phyloP scores from a whole-genome alignment of 2,113 vertebrate genomes.

The Rhabdornis inornatus region DNA sequence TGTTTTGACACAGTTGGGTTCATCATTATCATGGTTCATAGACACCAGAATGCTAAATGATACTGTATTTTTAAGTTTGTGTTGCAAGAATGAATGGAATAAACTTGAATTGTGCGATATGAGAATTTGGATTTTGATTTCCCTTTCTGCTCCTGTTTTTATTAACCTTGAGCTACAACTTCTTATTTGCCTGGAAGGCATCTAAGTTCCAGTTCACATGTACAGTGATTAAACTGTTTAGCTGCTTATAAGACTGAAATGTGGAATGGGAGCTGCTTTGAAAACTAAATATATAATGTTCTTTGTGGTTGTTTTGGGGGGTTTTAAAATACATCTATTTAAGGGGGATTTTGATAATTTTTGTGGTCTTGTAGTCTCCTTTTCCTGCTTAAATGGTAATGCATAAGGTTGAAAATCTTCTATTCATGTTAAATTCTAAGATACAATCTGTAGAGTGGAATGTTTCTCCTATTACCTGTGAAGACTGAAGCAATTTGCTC shows the following conservation, averaged over 20 bases:
- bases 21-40: slow-evolving; percentile 72
- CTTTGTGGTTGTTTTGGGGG: background rate
- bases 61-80: slow-evolving; percentile 79
- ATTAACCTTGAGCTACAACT: background rate
- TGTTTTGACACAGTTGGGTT: slow-evolving; percentile 72
- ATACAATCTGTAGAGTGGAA: background rate
- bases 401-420: background rate
- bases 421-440: background rate
- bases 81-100: slow-evolving; percentile 84
- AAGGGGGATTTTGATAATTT: background rate
- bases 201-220: background rate
- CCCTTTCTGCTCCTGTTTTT: background rate
- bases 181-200: background rate
- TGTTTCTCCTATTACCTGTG: background rate
- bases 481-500: background rate
- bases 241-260: background rate
- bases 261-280: background rate
- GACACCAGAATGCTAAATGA: slow-evolving; percentile 77
- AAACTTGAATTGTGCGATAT: slow-evolving; percentile 81
- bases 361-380: background rate
- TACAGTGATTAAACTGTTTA: background rate
- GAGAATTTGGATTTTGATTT: slow-evolving; percentile 10
- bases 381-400: background rate
- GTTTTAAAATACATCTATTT: background rate
- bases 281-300: background rate